Conservation (phyloP, 2,888 invertebrate species). For the Leucoma salicis region DNA sequence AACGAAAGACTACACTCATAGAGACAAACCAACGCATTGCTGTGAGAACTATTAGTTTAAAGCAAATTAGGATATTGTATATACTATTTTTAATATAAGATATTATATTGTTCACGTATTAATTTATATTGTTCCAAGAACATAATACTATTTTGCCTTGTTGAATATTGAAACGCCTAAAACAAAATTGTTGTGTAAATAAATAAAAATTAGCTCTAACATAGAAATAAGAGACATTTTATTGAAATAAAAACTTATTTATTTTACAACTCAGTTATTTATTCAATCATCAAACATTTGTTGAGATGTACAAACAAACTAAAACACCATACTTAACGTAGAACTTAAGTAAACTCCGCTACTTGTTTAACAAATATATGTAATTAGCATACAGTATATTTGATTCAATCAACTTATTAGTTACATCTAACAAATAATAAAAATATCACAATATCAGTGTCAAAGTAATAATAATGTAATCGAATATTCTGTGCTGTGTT, state of each 20-base stretch:
- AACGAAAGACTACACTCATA: too few relatives aligned
- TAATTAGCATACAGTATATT: conserved; percentile 15
- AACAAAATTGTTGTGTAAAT: conserved; percentile 59
- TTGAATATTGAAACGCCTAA: conserved; percentile 34
- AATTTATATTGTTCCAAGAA: conserved; percentile 13
- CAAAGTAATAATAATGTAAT: conserved; percentile 32
- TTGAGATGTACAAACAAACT: conserved; percentile 32
- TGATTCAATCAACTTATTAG: conserved; percentile 25
- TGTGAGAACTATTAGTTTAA: background rate
- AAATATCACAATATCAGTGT: conserved; percentile 37
- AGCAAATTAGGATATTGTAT: conserved; percentile 20
- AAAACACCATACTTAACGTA: conserved; percentile 25
- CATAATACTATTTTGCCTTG: conserved; percentile 18
- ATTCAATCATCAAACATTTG: conserved; percentile 22
- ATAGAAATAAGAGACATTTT: conserved; percentile 62
- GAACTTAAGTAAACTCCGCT: conserved; percentile 34
- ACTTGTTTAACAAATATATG: conserved; percentile 19
- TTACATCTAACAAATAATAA: conserved; percentile 24
- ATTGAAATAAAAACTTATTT: conserved; percentile 74
- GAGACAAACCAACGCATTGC: background rate
- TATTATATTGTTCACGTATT: background rate
- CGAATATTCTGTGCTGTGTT: background rate
- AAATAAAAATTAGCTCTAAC: conserved; percentile 50
- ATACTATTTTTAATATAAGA: conserved; percentile 14
- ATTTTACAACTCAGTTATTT: conserved; percentile 49